Evolutionary conservation across 2,888 invertebrate species (phyloP).

Genomic region (Drosophila fungiperda): DNA sequence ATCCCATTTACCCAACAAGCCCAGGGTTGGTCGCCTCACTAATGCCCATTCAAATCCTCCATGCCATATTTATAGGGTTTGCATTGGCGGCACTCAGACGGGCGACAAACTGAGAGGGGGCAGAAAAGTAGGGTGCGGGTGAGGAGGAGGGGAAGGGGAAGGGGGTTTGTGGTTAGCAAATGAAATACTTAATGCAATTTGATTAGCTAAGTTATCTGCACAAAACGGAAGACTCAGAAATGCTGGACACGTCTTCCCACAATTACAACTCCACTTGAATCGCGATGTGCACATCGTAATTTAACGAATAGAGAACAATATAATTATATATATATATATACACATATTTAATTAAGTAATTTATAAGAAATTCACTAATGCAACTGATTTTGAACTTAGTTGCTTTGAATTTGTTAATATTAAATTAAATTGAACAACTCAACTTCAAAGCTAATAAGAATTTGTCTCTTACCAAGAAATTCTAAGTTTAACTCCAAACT

Average conservation of each 20-base stretch:
- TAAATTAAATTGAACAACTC: not conserved
- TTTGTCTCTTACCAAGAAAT: not conserved
- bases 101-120: conserved; percentile 11
- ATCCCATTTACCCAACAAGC: not conserved
- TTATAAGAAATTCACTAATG: not conserved
- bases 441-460: too few relatives aligned
- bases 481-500: not conserved
- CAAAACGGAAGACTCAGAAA: not conserved
- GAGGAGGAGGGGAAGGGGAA: too few relatives aligned
- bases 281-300: not conserved
- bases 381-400: too few relatives aligned
- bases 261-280: not conserved
- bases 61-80: conserved; percentile 63
- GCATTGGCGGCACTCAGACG: conserved; percentile 58
- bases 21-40: conserved; percentile 27
- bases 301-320: not conserved
- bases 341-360: not conserved
- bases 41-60: conserved; percentile 30
- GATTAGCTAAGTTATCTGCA: conserved; percentile 35
- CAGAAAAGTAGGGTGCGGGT: too few relatives aligned
- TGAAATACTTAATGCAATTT: conserved; percentile 48
- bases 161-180: not conserved
- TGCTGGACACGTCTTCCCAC: not conserved
- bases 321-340: too few relatives aligned
- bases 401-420: not conserved